Percentiles rank a stretch among this genome's conserved stretches.
Evolutionary conservation across 2,113 vertebrate genomes (phyloP).

Genomic region (Pongo pygmaeus): DNA sequence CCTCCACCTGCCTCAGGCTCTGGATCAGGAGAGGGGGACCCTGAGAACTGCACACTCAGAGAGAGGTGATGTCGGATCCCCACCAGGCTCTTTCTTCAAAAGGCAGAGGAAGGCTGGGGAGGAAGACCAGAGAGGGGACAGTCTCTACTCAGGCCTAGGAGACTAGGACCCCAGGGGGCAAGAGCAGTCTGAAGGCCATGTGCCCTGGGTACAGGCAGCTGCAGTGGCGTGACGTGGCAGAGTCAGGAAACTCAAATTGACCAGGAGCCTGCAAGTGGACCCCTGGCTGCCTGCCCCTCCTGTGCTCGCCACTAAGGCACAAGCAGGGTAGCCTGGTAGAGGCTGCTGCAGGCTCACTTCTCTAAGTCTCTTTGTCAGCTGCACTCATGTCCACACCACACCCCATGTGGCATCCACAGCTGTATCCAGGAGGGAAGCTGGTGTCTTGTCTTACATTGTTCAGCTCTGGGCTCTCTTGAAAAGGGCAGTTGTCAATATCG

Average conservation of each 20-base stretch:
- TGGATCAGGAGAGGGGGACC: background rate
- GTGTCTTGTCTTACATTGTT: background rate
- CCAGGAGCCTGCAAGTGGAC: background rate
- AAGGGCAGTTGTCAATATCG: constrained; percentile 30
- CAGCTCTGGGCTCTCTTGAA: background rate
- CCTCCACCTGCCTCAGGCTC: background rate
- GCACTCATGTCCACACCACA: fast-evolving
- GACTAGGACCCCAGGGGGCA: background rate
- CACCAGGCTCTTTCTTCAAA: background rate
- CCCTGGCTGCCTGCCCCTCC: background rate
- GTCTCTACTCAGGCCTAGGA: background rate
- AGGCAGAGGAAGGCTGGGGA: fast-evolving
- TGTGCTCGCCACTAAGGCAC: background rate
- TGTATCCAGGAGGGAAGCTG: background rate
- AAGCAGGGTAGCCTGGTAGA: background rate
- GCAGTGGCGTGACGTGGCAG: background rate
- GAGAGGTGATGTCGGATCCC: too few relatives aligned
- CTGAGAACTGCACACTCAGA: background rate
- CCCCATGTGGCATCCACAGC: fast-evolving
- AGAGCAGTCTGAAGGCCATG: background rate
- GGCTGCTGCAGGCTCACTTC: background rate
- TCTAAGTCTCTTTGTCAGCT: background rate
- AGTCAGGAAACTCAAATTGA: background rate
- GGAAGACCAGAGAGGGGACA: background rate
- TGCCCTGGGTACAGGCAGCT: background rate